Evolutionary conservation across 2,888 invertebrate species (phyloP).

Genomic region (Drosophila formosana): DNA sequence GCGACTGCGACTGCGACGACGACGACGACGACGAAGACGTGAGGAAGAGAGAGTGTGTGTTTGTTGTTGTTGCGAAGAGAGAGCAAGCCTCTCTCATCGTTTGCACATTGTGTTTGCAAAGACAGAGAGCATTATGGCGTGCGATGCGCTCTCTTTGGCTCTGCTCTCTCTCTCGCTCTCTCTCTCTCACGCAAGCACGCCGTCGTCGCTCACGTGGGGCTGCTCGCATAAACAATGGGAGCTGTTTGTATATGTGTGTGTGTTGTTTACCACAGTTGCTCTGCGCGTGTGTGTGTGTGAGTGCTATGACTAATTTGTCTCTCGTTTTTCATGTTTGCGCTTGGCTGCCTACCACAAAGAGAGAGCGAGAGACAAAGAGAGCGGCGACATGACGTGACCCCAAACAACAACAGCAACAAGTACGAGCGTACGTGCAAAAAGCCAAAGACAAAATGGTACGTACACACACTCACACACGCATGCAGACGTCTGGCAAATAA

Average conservation of each 20-base stretch:
- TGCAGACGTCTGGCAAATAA: slow-evolving; percentile 30
- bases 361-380: slow-evolving; percentile 18
- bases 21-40: slow-evolving; percentile 1
- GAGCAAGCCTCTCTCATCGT: slow-evolving; percentile 21
- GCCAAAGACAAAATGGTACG: slow-evolving; percentile 56
- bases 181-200: slow-evolving; percentile 1
- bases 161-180: slow-evolving; percentile 5
- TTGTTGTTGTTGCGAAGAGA: neutral
- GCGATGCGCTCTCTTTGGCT: neutral
- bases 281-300: slow-evolving; percentile 20
- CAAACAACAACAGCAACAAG: slow-evolving; percentile 79
- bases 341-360: slow-evolving; percentile 36
- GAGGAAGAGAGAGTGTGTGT: slow-evolving; percentile 21
- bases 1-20: no score
- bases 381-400: slow-evolving; percentile 69
- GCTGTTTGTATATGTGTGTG: slow-evolving; percentile 17
- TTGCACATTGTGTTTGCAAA: slow-evolving; percentile 52
- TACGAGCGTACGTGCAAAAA: slow-evolving; percentile 76
- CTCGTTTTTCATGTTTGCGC: slow-evolving; percentile 54
- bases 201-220: slow-evolving; percentile 48
- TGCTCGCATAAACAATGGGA: slow-evolving; percentile 45
- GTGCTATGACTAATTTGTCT: slow-evolving; percentile 67
- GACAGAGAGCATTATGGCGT: slow-evolving; percentile 16
- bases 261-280: slow-evolving; percentile 14
- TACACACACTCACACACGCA: slow-evolving; percentile 10